Conservation (phyloP, 2,797 vertebrate genomes). For the Rhadinocentrus ornatus region DNA sequence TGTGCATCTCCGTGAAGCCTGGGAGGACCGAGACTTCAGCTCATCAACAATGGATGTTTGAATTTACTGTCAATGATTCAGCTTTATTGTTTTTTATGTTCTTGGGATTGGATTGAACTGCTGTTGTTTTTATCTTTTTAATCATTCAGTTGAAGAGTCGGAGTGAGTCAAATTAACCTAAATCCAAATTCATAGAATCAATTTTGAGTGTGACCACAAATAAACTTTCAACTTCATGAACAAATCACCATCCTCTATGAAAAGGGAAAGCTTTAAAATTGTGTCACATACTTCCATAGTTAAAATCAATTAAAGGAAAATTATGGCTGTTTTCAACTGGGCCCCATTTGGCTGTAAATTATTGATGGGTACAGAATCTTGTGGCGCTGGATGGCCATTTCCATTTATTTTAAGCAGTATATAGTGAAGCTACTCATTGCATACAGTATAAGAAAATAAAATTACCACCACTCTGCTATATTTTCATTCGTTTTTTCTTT, state of each 20-base stretch:
- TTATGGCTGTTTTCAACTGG: not conserved
- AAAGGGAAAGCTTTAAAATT: slow-evolving; percentile 63
- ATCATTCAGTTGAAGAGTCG: slow-evolving; percentile 28
- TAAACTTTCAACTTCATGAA: not conserved
- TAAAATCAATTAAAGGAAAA: not conserved
- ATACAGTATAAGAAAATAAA: no score
- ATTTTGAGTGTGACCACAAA: not conserved
- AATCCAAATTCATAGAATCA: not conserved
- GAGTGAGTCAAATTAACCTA: slow-evolving; percentile 1
- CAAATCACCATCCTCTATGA: slow-evolving; percentile 18
- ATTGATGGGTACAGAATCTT: not conserved
- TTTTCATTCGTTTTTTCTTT: no score
- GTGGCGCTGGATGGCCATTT: no score
- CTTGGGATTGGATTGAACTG: slow-evolving; percentile 30
- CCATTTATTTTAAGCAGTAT: no score
- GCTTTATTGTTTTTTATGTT: slow-evolving; percentile 10
- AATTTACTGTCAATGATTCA: slow-evolving; percentile 17
- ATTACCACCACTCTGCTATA: no score
- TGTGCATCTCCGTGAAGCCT: slow-evolving; percentile 17
- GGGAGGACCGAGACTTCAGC: slow-evolving; percentile 14
- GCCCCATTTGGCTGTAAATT: not conserved
- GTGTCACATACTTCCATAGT: slow-evolving; percentile 14
- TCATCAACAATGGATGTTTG: slow-evolving; percentile 14
- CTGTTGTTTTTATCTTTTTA: slow-evolving; percentile 38
- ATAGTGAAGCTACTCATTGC: no score